Percentiles rank a stretch among this genome's conserved stretches.
phyloP scores from a whole-genome alignment of 1,140 invertebrate species.

The Diorhabda sublineata region DNA sequence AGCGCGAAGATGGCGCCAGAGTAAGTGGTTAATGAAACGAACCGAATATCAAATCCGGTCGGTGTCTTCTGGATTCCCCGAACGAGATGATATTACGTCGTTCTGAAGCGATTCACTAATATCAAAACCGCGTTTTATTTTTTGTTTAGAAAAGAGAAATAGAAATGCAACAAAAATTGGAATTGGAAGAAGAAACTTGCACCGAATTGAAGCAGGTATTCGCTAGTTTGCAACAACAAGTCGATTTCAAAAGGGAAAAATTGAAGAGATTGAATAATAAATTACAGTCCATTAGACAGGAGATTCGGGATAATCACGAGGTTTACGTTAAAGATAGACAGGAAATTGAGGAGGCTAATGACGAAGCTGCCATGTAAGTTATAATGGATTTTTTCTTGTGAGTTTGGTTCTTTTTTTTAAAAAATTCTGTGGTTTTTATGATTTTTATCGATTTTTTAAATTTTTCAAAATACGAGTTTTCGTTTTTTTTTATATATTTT shows the following conservation, averaged over 20 bases:
- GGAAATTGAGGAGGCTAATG: conserved; percentile 79
- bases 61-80: too few species aligned
- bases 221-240: conserved; percentile 83
- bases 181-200: conserved; percentile 84
- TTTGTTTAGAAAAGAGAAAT: conserved; percentile 56
- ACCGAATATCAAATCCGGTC: too few species aligned
- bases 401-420: too few species aligned
- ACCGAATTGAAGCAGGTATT: conserved; percentile 81
- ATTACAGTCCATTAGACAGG: conserved; percentile 52
- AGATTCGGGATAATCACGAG: conserved; percentile 44
- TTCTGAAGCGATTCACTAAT: too few species aligned
- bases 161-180: conserved; percentile 83
- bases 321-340: conserved; percentile 53
- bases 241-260: conserved; percentile 89
- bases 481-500: too few species aligned
- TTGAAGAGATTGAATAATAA: conserved; percentile 59
- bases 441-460: too few species aligned
- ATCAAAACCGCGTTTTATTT: neutral
- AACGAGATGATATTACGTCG: too few species aligned
- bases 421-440: too few species aligned
- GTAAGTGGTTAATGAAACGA: too few species aligned
- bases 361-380: conserved; percentile 66
- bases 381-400: too few species aligned
- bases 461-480: too few species aligned
- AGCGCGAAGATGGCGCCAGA: too few species aligned